Percentiles rank a stretch among this genome's conserved stretches.
These are phyloP conservation scores for Agapornis roseicollis DNA, from an alignment of 2,113 vertebrate species.

Conservation along the genomic window DNA sequence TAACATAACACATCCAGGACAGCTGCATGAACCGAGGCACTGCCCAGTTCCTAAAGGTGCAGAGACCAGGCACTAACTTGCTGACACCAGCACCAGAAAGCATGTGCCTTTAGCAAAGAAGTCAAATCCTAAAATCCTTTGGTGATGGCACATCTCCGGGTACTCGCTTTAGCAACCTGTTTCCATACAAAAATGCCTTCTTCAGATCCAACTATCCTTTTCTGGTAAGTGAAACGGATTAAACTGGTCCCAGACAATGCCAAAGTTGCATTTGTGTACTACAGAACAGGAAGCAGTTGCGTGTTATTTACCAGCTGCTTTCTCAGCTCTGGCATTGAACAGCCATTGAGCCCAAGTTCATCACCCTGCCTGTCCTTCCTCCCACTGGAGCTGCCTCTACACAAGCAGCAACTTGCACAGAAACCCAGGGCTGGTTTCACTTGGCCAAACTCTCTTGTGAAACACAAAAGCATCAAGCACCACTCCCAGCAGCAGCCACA, in stretches of 20 bases:
- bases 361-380: neutral
- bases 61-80: no score
- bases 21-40: neutral
- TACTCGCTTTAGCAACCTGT: neutral
- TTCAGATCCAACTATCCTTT: neutral
- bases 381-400: fast-evolving
- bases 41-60: fast-evolving
- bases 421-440: neutral
- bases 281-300: neutral
- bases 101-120: fast-evolving
- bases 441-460: neutral
- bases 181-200: neutral
- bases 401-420: neutral
- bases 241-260: neutral
- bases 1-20: no score
- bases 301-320: neutral
- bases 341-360: neutral
- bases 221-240: neutral
- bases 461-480: neutral
- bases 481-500: neutral
- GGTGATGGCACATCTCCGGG: neutral
- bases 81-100: neutral
- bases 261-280: neutral
- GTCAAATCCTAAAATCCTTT: neutral
- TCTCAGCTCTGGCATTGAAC: fast-evolving